Evolutionary conservation across 2,888 invertebrate genomes (phyloP), one percentile per base, ranked within the genome.

Genomic region (Meganola albula): DNA sequence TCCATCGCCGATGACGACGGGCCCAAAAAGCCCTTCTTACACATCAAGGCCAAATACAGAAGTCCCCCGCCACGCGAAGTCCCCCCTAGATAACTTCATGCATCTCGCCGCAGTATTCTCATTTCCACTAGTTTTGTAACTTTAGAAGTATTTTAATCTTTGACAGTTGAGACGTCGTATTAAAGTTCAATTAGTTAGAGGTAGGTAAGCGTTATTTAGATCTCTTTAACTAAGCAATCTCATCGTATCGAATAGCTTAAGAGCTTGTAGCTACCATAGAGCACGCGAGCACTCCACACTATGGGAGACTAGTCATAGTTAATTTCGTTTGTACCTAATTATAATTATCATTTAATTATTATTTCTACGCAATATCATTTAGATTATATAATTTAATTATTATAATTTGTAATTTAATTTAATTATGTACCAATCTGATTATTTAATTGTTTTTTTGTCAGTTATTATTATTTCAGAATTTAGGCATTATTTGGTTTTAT

Each of bases 1-100:
- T 64, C 47, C 44, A 73, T 83, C 38, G 73, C 65, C n/a, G 79
- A 77, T 48, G 63, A 73, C 40, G 65, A 55, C 36, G 62, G 63
- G 24, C 49, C 77, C 40, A 86, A 87, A 57, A 84, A 87, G 53
- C 84, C 88, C 48, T 92, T 90, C 73, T 80, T 91, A 53, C 91
- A 91, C 80, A 91, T 91, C 63, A 89, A 91, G 63, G 90, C 91
- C 70, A 92, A 92, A 73, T 92, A 91, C 70, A 87, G 91, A 58
- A 91, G 91, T 74, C 89, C 90, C 34, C 89, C 91, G 42, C 89
- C 90, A 53, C 74, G 89, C 28, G 87, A 87, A 63, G 83, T 87
- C 20, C 90, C 91, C 27, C 88, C 90, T 36, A 85, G 87, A 86
- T 87, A 86, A 83, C 37, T 43, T 22, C 33, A 23, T 31, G 31